Percentiles rank a stretch among this genome's conserved stretches.
Conservation (phyloP, 2,113 vertebrate genomes). For the human (Homo sapiens) region GRCh38 chr9:6915001-6915500, state of each 20-base stretch:
- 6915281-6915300: background rate
- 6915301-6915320: background rate
- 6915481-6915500: slow-evolving; percentile 22
- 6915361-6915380: background rate
- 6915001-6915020: background rate
- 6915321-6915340: background rate
- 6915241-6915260: background rate
- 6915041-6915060: slow-evolving; percentile 26
- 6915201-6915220: background rate
- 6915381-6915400: background rate
- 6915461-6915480: slow-evolving; percentile 51
- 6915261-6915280: background rate
- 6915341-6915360: background rate
- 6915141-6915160: background rate
- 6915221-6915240: background rate
- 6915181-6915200: background rate
- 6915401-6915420: background rate
- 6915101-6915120: background rate
- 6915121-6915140: background rate
- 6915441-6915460: slow-evolving; percentile 23
- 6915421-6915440: background rate
- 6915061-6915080: background rate
- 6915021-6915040: background rate
- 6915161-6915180: background rate
- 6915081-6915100: background rate